Conservation (phyloP, 2,888 invertebrate species). For the Oxycera nigricornis region DNA sequence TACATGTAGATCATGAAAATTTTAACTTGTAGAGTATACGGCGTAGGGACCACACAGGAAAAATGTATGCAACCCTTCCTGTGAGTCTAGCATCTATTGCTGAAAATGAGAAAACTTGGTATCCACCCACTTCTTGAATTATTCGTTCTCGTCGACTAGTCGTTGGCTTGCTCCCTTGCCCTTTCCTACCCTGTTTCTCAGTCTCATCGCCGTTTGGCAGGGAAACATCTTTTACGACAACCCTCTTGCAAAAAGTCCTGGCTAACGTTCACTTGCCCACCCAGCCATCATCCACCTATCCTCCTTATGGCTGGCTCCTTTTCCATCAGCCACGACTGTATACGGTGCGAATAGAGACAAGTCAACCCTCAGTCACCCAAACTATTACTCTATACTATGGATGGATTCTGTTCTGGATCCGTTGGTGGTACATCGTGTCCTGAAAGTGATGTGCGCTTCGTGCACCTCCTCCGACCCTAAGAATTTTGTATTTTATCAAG, state of each 20-base stretch:
- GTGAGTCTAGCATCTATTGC: not conserved
- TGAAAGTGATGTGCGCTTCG: slow-evolving; percentile 1
- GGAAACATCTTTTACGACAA: slow-evolving; percentile 1
- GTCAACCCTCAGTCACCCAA: not conserved
- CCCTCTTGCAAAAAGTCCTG: not conserved
- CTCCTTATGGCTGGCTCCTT: too few species aligned
- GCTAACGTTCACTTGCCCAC: not conserved
- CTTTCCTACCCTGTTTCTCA: not conserved
- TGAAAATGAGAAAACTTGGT: slow-evolving; percentile 11
- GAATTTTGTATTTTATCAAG: not conserved
- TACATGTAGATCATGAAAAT: not conserved
- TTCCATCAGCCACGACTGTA: not conserved
- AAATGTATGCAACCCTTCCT: not conserved
- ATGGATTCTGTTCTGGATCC: not conserved
- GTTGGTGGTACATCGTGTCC: not conserved
- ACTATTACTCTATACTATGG: not conserved
- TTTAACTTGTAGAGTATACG: not conserved
- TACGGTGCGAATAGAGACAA: not conserved
- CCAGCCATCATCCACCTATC: not conserved
- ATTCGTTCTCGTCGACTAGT: slow-evolving; percentile 4
- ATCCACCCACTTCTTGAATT: slow-evolving; percentile 19
- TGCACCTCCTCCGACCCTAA: not conserved
- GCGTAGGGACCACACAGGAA: not conserved
- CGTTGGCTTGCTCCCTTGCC: not conserved
- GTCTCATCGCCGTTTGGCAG: not conserved